These are phyloP conservation scores for Acromyrmex heyeri DNA, from an alignment of 1,140 invertebrate species.

Conservation along the genomic window DNA sequence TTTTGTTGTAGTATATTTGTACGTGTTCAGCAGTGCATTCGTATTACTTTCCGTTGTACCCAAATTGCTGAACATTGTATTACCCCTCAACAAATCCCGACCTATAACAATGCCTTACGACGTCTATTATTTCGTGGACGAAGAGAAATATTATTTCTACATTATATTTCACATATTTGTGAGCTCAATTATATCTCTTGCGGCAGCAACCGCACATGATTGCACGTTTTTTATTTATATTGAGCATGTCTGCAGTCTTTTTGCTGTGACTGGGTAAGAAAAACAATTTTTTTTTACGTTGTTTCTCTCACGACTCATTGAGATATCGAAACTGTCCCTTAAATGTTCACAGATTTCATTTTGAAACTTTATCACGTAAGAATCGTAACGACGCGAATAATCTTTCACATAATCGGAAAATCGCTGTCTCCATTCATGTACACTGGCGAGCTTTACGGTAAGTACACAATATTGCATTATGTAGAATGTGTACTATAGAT, in stretches of 20 bases:
- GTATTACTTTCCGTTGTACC: not conserved
- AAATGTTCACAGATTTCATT: conserved; percentile 32
- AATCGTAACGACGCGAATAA: not conserved
- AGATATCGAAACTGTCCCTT: not conserved
- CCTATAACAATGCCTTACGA: not conserved
- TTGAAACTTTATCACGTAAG: not conserved
- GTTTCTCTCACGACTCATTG: not conserved
- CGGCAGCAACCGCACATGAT: not conserved
- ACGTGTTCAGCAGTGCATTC: too few species aligned
- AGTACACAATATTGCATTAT: not conserved
- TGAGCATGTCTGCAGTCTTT: conserved; percentile 53
- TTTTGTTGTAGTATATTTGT: too few species aligned
- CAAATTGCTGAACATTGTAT: not conserved
- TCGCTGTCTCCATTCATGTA: not conserved
- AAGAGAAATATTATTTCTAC: conserved; percentile 31
- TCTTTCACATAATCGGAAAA: not conserved
- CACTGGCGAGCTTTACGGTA: conserved; percentile 40
- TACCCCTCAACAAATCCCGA: conserved; percentile 46
- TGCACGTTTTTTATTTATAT: conserved; percentile 6
- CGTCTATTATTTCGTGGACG: conserved; percentile 27
- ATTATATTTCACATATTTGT: not conserved
- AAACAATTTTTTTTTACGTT: not conserved
- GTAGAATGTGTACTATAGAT: too few species aligned
- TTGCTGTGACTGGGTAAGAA: conserved; percentile 45
- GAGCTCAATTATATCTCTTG: not conserved